Conservation (phyloP, 2,888 invertebrate genomes). For the Ectemnius cavifrons region DNA sequence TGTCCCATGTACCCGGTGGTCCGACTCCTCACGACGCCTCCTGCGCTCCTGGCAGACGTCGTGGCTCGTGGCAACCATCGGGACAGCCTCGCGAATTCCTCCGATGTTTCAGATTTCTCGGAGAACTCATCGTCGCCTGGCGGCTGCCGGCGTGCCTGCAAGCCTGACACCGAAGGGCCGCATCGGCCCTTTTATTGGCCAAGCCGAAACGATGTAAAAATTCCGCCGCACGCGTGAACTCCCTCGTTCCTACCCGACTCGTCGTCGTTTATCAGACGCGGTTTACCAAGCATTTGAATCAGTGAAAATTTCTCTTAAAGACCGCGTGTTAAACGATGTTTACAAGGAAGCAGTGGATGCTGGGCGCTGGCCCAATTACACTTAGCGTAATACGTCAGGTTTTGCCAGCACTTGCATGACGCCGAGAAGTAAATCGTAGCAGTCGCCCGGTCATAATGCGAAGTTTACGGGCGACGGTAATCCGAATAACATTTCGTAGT, state of each 20-base stretch:
- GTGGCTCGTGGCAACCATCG: slow-evolving; percentile 47
- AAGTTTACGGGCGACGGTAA: slow-evolving; percentile 17
- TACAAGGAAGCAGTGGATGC: neutral
- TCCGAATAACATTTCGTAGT: neutral
- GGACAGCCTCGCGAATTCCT: slow-evolving; percentile 51
- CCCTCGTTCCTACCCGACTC: too few species aligned
- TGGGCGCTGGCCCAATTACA: too few species aligned
- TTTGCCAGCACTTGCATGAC: slow-evolving; percentile 11
- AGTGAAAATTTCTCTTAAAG: neutral
- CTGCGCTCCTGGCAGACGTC: slow-evolving; percentile 5
- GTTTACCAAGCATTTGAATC: neutral
- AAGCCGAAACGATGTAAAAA: too few species aligned
- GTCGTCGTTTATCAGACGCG: too few species aligned
- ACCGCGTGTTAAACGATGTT: neutral
- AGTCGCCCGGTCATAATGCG: slow-evolving; percentile 4
- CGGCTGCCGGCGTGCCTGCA: neutral
- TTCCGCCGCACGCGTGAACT: too few species aligned
- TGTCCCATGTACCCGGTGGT: slow-evolving; percentile 58
- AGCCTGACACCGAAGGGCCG: neutral
- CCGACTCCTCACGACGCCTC: slow-evolving; percentile 46
- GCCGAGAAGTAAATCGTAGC: slow-evolving; percentile 3
- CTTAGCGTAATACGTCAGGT: slow-evolving; percentile 17
- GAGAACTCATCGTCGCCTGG: slow-evolving; percentile 45
- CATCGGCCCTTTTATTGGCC: too few species aligned
- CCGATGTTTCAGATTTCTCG: slow-evolving; percentile 57